Base-by-base conservation (phyloP, 2,888 invertebrate species). In the Sabatieria punctata region DNA sequence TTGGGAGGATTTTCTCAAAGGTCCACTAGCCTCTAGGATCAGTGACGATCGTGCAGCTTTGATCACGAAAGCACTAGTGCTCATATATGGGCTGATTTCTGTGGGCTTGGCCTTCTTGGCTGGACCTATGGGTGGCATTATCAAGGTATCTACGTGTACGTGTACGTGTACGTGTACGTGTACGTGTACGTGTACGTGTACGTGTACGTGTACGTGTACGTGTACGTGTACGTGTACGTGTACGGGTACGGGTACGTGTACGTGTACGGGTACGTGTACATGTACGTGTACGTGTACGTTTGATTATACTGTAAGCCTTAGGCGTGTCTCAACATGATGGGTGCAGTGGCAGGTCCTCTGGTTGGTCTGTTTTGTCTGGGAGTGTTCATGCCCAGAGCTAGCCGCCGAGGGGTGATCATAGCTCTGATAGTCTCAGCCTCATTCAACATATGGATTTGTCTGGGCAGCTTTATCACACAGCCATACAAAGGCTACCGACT, bases 341-440 rank as follows among this genome's bases (percentile, higher is more conserved):
- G 86, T 1, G 80, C 86, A 73, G 79, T 83, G 23, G 84, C 85
- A 2, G 86, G 86, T 2, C 79, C 86, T 0, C 79, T 83, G 0
- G 69, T 88, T 21, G 86, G 85, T 0, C 71, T 85, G 3, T 88
- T 86, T 64, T 77, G 82, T 0, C 70, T 86, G 23, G 86, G 86
- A 46, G 85, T 86, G 77, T 78, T 82, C 55, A 79, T 85, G 55
- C 85, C 86, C 0, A 81, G 79, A 77, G 79, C 83, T 2, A 86
- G 85, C 61, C 30, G 35, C 15, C n/a, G 18, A 13, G 43, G 43
- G 4, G 43, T 33, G 8, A 19, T 43, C 11, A 8, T 11, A 4
- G 43, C 33, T 15, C n/a, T 43, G 21, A 33, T 15, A 18, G 43
- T 26, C 33, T 30, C 30, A 15, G 15, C 33, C 35, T 15, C 43